Conservation (phyloP, 2,113 vertebrate genomes). For the Otolemur garnettii region DNA sequence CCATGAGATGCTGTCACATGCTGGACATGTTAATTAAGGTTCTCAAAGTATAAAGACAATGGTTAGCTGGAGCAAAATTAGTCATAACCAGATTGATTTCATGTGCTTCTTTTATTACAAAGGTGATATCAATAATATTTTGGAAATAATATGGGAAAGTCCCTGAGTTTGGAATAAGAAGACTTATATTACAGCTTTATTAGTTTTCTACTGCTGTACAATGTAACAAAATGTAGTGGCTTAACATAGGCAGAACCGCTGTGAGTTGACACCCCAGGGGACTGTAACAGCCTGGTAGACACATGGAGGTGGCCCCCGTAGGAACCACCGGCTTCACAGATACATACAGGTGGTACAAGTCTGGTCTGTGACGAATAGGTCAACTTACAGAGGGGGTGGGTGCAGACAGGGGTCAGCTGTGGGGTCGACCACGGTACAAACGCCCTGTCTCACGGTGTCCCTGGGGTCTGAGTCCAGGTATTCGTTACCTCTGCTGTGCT, state of each 20-base stretch:
- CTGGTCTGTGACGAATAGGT: no score
- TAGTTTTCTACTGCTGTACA: neutral
- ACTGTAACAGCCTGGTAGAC: no score
- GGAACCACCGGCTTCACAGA: no score
- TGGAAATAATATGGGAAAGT: neutral
- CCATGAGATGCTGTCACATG: neutral
- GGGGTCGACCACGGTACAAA: neutral
- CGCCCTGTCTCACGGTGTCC: neutral
- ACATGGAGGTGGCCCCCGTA: no score
- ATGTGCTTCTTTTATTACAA: neutral
- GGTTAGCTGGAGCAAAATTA: neutral
- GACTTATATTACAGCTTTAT: neutral
- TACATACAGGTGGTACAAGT: no score
- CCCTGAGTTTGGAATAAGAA: neutral
- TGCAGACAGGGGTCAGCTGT: no score
- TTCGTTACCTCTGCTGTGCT: neutral
- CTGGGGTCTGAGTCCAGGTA: neutral
- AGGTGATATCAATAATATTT: neutral
- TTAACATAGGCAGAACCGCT: neutral
- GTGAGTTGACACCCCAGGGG: no score
- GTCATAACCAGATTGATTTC: neutral
- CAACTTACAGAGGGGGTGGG: no score
- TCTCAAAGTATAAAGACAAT: neutral
- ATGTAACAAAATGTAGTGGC: neutral
- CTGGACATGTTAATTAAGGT: neutral